phyloP scores from a whole-genome alignment of 35 echinoderm and acorn worm species.

The Lytechinus variegatus region DNA sequence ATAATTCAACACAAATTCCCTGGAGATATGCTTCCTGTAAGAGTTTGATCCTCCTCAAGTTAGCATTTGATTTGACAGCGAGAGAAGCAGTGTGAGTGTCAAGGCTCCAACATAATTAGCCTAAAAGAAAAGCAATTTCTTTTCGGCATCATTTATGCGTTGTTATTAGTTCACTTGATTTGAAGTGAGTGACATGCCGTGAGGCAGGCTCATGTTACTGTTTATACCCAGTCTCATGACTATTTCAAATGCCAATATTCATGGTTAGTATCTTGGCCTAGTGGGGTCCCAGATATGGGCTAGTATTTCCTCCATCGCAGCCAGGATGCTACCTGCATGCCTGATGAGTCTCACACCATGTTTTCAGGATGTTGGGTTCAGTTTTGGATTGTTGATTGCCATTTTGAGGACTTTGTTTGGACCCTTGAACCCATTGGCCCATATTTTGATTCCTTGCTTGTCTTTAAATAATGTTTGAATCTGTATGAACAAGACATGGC shows the following conservation, averaged over 20 bases:
- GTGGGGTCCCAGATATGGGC: neutral
- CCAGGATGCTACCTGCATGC: neutral
- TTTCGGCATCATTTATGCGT: neutral
- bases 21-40: neutral
- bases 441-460: too few species aligned
- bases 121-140: neutral
- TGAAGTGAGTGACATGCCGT: neutral
- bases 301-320: neutral
- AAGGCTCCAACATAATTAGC: neutral
- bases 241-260: neutral
- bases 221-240: neutral
- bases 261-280: neutral
- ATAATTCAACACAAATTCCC: neutral
- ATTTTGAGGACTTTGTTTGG: neutral
- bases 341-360: neutral
- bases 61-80: neutral
- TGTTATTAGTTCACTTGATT: slow-evolving; percentile 5
- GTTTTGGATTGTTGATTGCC: neutral
- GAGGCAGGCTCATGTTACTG: neutral
- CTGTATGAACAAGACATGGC: too few species aligned
- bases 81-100: neutral
- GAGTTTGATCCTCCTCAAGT: neutral
- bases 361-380: neutral
- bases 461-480: too few species aligned
- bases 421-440: neutral